phyloP scores from a whole-genome alignment of 2,888 invertebrate genomes.

The Poecilus cupreus region DNA sequence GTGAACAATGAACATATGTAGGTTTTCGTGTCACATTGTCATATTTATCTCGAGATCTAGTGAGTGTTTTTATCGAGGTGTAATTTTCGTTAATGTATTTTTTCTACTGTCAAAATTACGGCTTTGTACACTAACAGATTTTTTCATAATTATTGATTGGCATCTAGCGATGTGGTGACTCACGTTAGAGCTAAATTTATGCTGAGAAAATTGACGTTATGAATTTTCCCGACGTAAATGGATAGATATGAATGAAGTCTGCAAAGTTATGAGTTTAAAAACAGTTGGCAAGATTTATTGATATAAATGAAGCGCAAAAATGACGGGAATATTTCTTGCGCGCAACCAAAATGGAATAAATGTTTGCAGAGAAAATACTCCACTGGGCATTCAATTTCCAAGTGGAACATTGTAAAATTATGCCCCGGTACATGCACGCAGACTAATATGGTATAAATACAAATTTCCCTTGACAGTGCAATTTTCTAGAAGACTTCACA shows the following conservation, averaged over 20 bases:
- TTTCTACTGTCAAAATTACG: background rate
- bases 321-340: background rate
- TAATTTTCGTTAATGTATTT: conserved; percentile 28
- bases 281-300: background rate
- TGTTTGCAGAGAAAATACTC: background rate
- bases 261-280: conserved; percentile 4
- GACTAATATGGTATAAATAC: background rate
- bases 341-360: background rate
- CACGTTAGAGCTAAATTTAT: too few species aligned
- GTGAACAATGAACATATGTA: conserved; percentile 12
- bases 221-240: background rate
- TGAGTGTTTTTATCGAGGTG: background rate
- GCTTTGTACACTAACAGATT: too few species aligned
- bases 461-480: conserved; percentile 32
- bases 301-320: background rate
- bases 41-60: background rate
- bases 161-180: too few species aligned
- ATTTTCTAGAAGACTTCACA: conserved; percentile 37
- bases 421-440: background rate
- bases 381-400: background rate
- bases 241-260: background rate
- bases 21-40: conserved; percentile 19
- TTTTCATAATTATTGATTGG: too few species aligned
- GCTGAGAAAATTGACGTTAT: too few species aligned
- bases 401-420: too few species aligned